These are phyloP conservation scores for Drosophila lacertosa DNA, from an alignment of 1,140 invertebrate species.

Conservation along the genomic window DNA sequence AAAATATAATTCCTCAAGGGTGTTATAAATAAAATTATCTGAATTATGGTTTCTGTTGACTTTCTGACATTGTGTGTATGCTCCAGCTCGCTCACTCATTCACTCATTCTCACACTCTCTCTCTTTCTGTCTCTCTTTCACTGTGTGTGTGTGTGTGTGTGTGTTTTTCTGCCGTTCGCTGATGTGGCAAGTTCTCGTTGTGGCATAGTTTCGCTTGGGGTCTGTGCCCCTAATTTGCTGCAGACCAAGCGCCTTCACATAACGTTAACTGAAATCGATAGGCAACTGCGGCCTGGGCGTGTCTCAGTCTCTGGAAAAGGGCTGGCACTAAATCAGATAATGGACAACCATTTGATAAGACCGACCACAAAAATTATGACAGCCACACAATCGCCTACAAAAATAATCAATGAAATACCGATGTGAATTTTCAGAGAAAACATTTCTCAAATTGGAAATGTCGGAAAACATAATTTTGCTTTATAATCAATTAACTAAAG, in stretches of 20 bases:
- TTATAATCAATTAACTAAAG: background rate
- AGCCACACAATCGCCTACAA: slow-evolving; percentile 23
- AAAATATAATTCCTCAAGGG: slow-evolving; percentile 83
- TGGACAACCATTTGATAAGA: slow-evolving; percentile 38
- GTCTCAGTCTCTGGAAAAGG: slow-evolving; percentile 15
- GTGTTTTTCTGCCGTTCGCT: no score
- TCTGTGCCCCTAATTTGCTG: slow-evolving; percentile 68
- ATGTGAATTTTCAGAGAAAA: no score
- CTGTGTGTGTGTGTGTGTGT: no score
- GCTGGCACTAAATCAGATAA: slow-evolving; percentile 39
- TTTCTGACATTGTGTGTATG: slow-evolving; percentile 54
- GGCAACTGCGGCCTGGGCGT: slow-evolving; percentile 23
- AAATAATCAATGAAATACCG: background rate
- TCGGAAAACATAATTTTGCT: no score
- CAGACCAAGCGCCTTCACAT: slow-evolving; percentile 32
- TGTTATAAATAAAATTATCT: slow-evolving; percentile 84
- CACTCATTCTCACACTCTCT: background rate
- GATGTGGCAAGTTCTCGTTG: slow-evolving; percentile 23
- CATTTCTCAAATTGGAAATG: no score
- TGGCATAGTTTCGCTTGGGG: slow-evolving; percentile 69
- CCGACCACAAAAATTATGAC: slow-evolving; percentile 29
- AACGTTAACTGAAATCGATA: slow-evolving; percentile 49
- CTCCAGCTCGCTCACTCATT: background rate
- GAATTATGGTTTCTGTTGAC: slow-evolving; percentile 82
- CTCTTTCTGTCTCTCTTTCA: slow-evolving; percentile 1